Percentiles rank a stretch among this genome's conserved stretches.
These are phyloP conservation scores for Tachypleus tridentatus DNA, from an alignment of 1,140 invertebrate species.

Conservation along the genomic window DNA sequence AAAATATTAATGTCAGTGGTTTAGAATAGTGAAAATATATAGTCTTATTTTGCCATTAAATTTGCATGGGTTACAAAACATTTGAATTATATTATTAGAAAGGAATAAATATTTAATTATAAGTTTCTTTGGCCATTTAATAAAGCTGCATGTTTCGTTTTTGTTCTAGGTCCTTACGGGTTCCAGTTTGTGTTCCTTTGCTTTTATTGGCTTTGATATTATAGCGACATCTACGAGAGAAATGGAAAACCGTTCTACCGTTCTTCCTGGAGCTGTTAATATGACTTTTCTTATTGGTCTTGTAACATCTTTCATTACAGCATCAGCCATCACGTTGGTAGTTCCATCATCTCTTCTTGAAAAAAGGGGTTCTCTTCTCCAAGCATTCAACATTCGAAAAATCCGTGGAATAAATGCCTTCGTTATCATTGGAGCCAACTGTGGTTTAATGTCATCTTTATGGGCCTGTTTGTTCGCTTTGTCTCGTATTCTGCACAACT, in stretches of 20 bases:
- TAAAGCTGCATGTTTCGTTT: no score
- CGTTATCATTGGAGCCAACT: constrained; percentile 12
- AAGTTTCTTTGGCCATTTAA: no score
- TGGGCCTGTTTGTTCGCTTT: constrained; percentile 12
- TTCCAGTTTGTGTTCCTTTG: constrained; percentile 25
- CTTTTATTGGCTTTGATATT: constrained; percentile 31
- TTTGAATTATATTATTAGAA: no score
- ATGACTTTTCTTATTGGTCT: constrained; percentile 7
- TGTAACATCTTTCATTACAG: constrained; percentile 1
- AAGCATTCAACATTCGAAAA: constrained; percentile 11
- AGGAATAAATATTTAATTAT: no score
- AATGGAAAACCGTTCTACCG: constrained; percentile 5
- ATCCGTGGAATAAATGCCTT: constrained; percentile 15
- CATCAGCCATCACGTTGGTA: constrained; percentile 7
- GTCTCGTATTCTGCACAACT: neutral
- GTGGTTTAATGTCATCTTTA: constrained; percentile 7
- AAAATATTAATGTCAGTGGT: no score
- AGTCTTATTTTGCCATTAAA: no score
- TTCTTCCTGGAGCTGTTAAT: constrained; percentile 7
- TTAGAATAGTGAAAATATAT: no score
- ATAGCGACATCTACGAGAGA: constrained; percentile 26
- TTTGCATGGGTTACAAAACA: no score
- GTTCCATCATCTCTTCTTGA: constrained; percentile 13
- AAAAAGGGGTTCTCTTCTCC: constrained; percentile 10
- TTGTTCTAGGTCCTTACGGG: no score